Evolutionary conservation across 2,113 vertebrate species (phyloP).

Genomic region (Anseranas semipalmata): DNA sequence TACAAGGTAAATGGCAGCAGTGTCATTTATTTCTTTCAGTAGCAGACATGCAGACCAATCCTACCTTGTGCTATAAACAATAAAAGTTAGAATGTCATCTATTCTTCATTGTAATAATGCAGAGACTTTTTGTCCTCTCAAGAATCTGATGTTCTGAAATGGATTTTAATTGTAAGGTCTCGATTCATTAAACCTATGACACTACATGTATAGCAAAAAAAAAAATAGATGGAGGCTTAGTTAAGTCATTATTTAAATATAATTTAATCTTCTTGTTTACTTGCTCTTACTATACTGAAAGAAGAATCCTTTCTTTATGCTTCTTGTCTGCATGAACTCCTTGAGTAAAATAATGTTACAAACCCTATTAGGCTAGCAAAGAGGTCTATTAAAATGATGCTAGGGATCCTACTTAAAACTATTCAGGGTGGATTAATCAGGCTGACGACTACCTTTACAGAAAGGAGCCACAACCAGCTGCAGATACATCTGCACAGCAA

Average conservation of each 20-base stretch:
- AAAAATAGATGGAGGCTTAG: background rate
- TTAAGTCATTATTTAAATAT: background rate
- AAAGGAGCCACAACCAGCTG: background rate
- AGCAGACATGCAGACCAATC: background rate
- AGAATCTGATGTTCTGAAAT: background rate
- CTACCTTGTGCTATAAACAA: background rate
- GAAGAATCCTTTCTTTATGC: background rate
- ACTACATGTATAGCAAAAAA: background rate
- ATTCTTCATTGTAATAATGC: background rate
- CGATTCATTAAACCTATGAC: background rate
- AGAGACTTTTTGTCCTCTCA: background rate
- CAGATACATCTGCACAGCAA: background rate
- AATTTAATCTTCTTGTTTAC: background rate
- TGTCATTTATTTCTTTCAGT: background rate
- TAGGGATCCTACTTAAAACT: background rate
- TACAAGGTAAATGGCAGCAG: background rate
- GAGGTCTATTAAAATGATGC: background rate
- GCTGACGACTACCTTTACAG: background rate
- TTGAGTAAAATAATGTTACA: background rate
- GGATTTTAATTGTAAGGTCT: background rate
- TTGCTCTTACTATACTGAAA: background rate
- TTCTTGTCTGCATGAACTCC: background rate
- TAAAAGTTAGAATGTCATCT: background rate
- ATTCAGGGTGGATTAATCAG: background rate
- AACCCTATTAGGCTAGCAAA: background rate